Evolutionary conservation across 2,888 invertebrate genomes (phyloP), one percentile per base, ranked within the genome.

Genomic region (Julus scanicus): DNA sequence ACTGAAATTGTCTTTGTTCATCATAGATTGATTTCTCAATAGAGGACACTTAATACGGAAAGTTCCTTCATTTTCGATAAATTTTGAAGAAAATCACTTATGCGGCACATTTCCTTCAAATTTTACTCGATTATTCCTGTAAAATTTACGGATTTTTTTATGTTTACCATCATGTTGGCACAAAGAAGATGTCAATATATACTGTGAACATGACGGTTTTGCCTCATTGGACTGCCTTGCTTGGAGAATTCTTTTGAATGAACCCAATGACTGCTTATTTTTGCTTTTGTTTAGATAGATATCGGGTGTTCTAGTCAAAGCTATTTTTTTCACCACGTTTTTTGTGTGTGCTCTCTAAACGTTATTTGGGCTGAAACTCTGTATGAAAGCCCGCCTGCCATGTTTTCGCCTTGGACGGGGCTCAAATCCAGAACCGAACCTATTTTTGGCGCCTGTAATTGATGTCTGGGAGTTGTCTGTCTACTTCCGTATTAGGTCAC

Each of bases 391-490:
- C 71, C 71, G 71, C 71, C 71, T 29, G 71, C 29, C 29, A 71
- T 29, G 71, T 29, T 71, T 71, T 71, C 29, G 71, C 71, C 71
- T 71, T 29, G 71, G 71, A 71, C 71, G 9, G 8, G 71, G 71
- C 29, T 71, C 29, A 29, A 71, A 44, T 8, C 44, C 44, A 44
- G 44, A 44, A 44, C 44, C 44, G 44, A 44, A 71, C 71, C 71
- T 71, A 71, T 71, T 71, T 71, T 29, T 9, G 71, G 71, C 9
- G 71, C 29, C 71, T 29, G 29, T 71, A 71, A 71, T 71, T 71
- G 71, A 71, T 29, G 71, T 71, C 71, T 71, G 71, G 29, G 71
- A 71, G 71, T 71, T 71, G 71, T 71, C 71, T 71, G 71, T 71
- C 71, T 71, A 29, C 71, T 71, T 71, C 71, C 71, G 71, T 71